Conservation (phyloP, 2,113 vertebrate genomes). For the Nanorana parkeri region DNA sequence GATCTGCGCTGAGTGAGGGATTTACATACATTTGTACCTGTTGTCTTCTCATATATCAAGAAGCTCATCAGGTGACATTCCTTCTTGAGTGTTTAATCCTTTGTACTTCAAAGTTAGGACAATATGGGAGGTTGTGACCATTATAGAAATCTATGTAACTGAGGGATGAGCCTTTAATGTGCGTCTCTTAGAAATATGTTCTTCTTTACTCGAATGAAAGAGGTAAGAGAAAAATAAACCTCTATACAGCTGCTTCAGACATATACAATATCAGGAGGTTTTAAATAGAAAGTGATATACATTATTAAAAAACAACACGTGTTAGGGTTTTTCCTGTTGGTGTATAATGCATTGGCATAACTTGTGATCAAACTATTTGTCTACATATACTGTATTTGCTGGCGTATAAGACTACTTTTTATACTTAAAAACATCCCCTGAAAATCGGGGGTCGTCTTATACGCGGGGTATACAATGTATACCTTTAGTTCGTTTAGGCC, state of each 20-base stretch:
- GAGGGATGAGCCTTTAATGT: conserved; percentile 8
- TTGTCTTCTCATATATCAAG: conserved; percentile 24
- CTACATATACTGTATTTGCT: no score
- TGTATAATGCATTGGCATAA: no score
- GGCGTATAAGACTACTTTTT: no score
- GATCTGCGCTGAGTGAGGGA: conserved; percentile 52
- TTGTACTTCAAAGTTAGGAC: conserved; percentile 48
- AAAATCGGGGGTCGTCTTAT: no score
- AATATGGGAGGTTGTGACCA: conserved; percentile 39
- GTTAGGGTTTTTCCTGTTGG: neutral
- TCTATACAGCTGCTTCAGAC: conserved; percentile 15
- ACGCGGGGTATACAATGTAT: no score
- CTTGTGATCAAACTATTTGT: no score
- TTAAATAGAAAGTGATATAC: conserved; percentile 30
- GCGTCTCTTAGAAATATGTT: conserved; percentile 9
- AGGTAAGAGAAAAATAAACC: neutral
- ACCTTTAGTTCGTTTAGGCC: no score
- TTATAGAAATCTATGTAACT: conserved; percentile 4
- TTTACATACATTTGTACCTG: conserved; percentile 53
- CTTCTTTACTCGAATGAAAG: neutral
- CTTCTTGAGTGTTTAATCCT: conserved; percentile 47
- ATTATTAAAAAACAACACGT: neutral
- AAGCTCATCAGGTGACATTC: conserved; percentile 49
- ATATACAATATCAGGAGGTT: conserved; percentile 22
- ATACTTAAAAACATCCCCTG: no score